Conservation (phyloP, 2,888 invertebrate genomes). For the Andrena fulva region DNA sequence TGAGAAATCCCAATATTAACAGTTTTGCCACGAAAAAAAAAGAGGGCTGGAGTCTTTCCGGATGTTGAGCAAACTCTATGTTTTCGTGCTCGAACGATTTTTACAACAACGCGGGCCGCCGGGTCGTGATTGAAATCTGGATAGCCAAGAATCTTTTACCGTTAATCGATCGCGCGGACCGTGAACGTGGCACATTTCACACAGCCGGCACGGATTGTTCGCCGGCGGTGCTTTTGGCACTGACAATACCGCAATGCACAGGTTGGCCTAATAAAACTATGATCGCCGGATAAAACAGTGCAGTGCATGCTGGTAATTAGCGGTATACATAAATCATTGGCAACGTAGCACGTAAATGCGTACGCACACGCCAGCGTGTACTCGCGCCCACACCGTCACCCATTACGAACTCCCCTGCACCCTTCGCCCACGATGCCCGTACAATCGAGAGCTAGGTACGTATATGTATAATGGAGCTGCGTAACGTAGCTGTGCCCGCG, state of each 20-base stretch:
- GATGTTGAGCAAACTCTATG: not conserved
- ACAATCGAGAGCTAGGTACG: conserved; percentile 65
- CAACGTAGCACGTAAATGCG: conserved; percentile 76
- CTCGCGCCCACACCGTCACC: conserved; percentile 60
- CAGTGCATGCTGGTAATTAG: conserved; percentile 83
- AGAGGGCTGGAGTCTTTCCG: not conserved
- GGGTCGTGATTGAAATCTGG: conserved; percentile 8
- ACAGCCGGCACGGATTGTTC: conserved; percentile 67
- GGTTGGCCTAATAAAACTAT: conserved; percentile 83
- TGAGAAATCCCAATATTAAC: not conserved
- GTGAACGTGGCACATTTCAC: conserved; percentile 64
- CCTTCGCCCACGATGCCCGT: conserved; percentile 51
- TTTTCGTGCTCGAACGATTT: not conserved
- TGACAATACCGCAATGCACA: conserved; percentile 80
- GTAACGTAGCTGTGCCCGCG: conserved; percentile 68
- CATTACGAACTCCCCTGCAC: conserved; percentile 62
- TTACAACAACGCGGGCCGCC: not conserved
- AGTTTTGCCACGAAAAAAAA: not conserved
- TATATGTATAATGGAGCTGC: conserved; percentile 70
- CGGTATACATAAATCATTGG: conserved; percentile 84
- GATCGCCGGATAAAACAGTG: conserved; percentile 82
- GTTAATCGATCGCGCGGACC: conserved; percentile 53
- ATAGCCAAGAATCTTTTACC: conserved; percentile 39
- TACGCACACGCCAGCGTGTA: conserved; percentile 65
- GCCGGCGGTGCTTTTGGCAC: conserved; percentile 71